phyloP scores from a whole-genome alignment of 2,113 vertebrate species.

The Poeciliopsis turrubarensis region DNA sequence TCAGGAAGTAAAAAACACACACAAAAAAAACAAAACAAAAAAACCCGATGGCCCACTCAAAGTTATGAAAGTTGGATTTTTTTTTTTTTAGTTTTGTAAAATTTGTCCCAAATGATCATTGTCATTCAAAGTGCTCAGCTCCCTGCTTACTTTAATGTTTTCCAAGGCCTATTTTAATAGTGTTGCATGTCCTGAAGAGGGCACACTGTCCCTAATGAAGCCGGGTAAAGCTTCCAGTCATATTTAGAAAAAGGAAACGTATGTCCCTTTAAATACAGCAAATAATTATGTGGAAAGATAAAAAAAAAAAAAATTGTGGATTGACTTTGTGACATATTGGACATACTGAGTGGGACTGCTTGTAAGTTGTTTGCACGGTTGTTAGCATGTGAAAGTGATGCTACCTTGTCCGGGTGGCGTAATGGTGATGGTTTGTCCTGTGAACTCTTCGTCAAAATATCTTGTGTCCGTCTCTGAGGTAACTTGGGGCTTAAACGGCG shows the following conservation, averaged over 20 bases:
- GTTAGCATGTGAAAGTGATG: not conserved
- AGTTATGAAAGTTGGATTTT: too few relatives aligned
- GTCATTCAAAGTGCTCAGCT: not conserved
- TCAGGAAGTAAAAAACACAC: too few relatives aligned
- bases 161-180: conserved; percentile 16
- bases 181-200: conserved; percentile 65
- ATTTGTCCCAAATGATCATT: not conserved
- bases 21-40: too few relatives aligned
- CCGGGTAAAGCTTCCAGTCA: not conserved
- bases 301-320: not conserved
- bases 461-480: conserved; percentile 94
- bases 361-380: not conserved
- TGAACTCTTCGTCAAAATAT: conserved; percentile 97
- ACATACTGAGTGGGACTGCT: too few relatives aligned
- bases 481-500: conserved; percentile 94
- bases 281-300: not conserved
- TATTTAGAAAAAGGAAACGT: not conserved
- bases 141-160: not conserved
- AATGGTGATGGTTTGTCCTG: conserved; percentile 95
- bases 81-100: too few relatives aligned
- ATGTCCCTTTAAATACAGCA: not conserved
- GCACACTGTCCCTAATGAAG: conserved; percentile 56
- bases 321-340: not conserved
- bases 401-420: conserved; percentile 97
- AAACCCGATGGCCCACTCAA: too few relatives aligned